These are phyloP conservation scores for Mastomys coucha DNA, from an alignment of 2,113 vertebrate species.

Conservation along the genomic window DNA sequence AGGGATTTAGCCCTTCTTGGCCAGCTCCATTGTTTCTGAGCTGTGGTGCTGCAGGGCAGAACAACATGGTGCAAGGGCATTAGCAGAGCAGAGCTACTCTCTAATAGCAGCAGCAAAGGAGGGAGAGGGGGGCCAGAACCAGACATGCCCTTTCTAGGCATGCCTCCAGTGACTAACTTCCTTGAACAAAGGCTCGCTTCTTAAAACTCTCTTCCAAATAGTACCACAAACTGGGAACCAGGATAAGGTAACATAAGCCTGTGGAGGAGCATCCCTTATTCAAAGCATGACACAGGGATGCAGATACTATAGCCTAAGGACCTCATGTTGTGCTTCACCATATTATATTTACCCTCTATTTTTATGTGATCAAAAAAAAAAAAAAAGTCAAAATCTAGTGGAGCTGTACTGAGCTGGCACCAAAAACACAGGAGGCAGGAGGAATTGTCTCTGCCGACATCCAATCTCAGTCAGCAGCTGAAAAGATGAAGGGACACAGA, in stretches of 20 bases:
- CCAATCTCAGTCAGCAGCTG: constrained; percentile 1
- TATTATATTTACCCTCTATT: neutral
- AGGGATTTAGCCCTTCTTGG: neutral
- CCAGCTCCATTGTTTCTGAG: neutral
- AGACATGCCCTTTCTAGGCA: neutral
- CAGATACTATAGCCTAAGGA: neutral
- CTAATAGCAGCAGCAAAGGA: neutral
- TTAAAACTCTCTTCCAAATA: neutral
- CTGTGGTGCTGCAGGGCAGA: no score
- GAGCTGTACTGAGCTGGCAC: neutral
- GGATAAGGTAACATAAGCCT: neutral
- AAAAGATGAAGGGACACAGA: neutral
- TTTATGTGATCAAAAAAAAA: neutral
- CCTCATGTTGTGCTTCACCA: neutral
- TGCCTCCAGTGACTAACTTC: neutral
- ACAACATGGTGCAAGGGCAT: neutral
- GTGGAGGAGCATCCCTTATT: neutral
- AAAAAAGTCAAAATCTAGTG: neutral
- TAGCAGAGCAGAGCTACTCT: neutral
- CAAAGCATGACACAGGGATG: neutral
- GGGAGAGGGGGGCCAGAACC: neutral
- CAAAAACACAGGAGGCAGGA: neutral
- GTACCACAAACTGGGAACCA: neutral
- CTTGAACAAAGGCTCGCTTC: neutral
- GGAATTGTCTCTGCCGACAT: neutral